Percentiles rank a stretch among this genome's conserved stretches.
phyloP scores from a whole-genome alignment of 2,797 vertebrate species.

The Micromesistius poutassou region DNA sequence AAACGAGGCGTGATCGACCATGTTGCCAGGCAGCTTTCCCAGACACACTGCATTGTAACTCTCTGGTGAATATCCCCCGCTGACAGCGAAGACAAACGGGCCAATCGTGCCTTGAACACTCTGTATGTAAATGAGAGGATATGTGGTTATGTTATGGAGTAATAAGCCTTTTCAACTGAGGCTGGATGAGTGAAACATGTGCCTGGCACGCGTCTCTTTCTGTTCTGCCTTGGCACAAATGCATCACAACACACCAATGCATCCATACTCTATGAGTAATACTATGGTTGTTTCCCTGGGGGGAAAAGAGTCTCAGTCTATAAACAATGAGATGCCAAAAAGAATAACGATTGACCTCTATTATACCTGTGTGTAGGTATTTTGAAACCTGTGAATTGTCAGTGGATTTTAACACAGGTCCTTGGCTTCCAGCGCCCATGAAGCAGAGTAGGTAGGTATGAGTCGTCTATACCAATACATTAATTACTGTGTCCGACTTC shows the following conservation, averaged over 20 bases:
- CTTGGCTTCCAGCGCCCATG: not conserved
- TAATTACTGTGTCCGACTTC: not conserved
- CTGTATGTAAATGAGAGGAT: constrained; percentile 9
- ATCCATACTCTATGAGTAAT: not conserved
- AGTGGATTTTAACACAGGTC: not conserved
- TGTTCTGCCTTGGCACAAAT: not conserved
- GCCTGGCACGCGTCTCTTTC: not conserved
- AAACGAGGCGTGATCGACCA: not conserved
- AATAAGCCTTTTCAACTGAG: constrained; percentile 5
- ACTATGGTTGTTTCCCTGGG: not conserved
- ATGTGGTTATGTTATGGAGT: not conserved
- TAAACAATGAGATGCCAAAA: not conserved
- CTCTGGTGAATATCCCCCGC: constrained; percentile 2
- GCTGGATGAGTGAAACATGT: not conserved
- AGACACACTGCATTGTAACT: not conserved
- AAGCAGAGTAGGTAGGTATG: not conserved
- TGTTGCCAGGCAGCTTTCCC: constrained; percentile 2
- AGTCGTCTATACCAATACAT: not conserved
- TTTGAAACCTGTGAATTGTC: not conserved
- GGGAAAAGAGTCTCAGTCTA: not conserved
- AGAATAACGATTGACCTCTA: not conserved
- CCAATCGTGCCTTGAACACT: not conserved
- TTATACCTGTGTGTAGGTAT: not conserved
- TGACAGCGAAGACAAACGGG: not conserved
- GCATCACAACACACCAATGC: not conserved